A percentile compares a stretch with the other conserved stretches of the same genome.
Evolutionary conservation across 1,140 invertebrate species (phyloP).

Genomic region (Lasioglossum albipes): DNA sequence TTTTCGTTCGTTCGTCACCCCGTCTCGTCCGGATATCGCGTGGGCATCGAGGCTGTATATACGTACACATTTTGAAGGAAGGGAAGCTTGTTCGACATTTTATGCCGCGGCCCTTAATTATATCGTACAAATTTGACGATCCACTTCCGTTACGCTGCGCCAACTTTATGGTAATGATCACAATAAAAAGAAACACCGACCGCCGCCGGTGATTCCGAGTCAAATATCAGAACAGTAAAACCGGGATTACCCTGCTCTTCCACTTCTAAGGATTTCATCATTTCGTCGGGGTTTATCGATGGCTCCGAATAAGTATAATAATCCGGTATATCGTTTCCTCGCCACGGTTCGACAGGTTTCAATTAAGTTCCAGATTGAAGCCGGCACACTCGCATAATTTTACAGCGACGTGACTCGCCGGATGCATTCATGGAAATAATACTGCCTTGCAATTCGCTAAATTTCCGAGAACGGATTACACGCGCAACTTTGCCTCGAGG

Average conservation of each 20-base stretch:
- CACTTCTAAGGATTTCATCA: neutral
- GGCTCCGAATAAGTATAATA: neutral
- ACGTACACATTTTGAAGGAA: neutral
- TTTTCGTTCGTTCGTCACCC: conserved; percentile 1
- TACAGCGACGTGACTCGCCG: too few species aligned
- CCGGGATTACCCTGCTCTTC: neutral
- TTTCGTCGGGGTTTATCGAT: neutral
- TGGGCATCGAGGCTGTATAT: neutral
- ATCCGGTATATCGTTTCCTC: neutral
- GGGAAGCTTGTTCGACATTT: neutral
- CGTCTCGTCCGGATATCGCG: neutral
- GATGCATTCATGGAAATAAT: too few species aligned
- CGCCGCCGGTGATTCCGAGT: neutral
- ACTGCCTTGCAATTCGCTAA: too few species aligned
- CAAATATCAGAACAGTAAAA: conserved; percentile 2
- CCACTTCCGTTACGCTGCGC: neutral
- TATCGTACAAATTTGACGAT: neutral
- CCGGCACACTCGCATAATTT: too few species aligned
- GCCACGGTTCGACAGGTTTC: neutral
- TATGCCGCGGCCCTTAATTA: conserved; percentile 5
- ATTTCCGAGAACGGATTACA: too few species aligned
- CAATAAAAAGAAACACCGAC: neutral
- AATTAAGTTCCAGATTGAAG: neutral
- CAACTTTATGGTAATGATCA: conserved; percentile 17
- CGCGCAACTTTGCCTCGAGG: too few species aligned